These are phyloP conservation scores for Drosophila melanosoma DNA, from an alignment of 2,888 invertebrate genomes.

Conservation along the genomic window DNA sequence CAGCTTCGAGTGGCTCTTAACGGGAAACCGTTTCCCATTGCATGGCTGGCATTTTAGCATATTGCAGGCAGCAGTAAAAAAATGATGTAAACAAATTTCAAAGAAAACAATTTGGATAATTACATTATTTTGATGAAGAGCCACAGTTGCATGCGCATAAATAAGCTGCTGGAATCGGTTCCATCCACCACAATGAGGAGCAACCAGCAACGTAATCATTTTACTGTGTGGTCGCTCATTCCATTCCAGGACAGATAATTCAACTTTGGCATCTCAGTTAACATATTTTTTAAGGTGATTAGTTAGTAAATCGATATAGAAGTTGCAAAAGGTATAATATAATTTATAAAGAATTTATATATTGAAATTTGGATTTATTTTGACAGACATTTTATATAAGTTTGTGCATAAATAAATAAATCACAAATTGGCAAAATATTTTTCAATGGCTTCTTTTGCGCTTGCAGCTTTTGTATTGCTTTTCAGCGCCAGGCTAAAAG, in stretches of 20 bases:
- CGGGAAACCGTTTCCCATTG: constrained; percentile 72
- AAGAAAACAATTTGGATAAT: constrained; percentile 80
- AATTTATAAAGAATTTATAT: background rate
- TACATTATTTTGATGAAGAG: constrained; percentile 80
- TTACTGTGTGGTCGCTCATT: constrained; percentile 64
- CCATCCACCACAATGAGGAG: background rate
- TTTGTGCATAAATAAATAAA: constrained; percentile 17
- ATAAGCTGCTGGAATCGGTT: constrained; percentile 41
- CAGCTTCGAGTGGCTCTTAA: constrained; percentile 73
- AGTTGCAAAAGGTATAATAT: background rate
- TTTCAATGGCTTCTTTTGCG: background rate
- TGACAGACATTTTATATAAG: too few species aligned
- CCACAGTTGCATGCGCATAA: constrained; percentile 73
- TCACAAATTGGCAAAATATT: constrained; percentile 9
- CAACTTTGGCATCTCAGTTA: constrained; percentile 24
- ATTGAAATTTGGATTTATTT: background rate
- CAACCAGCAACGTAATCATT: constrained; percentile 22
- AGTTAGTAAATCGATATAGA: background rate
- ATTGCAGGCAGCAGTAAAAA: constrained; percentile 48
- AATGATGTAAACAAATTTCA: constrained; percentile 80
- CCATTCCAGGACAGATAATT: constrained; percentile 22
- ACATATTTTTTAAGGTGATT: constrained; percentile 22
- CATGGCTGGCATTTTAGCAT: constrained; percentile 56
- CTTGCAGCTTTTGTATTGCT: constrained; percentile 21
- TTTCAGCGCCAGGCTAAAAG: constrained; percentile 1